phyloP scores from a whole-genome alignment of 2,113 vertebrate genomes.

The Cynopterus brachyotis region DNA sequence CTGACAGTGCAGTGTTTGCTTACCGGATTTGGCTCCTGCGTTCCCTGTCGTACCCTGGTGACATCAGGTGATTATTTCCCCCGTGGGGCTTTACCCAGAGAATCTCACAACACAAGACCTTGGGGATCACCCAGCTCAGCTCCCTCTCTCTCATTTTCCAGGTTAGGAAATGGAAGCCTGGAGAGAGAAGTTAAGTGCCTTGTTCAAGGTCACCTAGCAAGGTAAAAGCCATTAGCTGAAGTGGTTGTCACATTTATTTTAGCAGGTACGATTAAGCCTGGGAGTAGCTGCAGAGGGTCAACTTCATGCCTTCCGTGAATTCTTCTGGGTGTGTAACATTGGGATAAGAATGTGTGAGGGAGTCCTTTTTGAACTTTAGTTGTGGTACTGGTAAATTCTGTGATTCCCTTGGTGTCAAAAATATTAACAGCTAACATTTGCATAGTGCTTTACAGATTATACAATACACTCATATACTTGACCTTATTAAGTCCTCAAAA shows the following conservation, averaged over 20 bases:
- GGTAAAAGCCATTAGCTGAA: background rate
- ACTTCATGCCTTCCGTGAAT: background rate
- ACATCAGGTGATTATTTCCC: background rate
- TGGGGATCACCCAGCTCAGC: conserved; percentile 28
- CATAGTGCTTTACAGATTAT: conserved; percentile 46
- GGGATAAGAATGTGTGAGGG: background rate
- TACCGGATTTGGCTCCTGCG: background rate
- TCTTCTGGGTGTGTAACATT: background rate
- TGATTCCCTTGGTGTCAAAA: conserved; percentile 4
- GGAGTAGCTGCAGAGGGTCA: background rate
- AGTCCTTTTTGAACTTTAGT: conserved; percentile 21
- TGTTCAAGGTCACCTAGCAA: conserved; percentile 58
- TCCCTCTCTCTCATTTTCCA: conserved; percentile 46
- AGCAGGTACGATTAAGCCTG: conserved; percentile 4
- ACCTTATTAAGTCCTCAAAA: background rate
- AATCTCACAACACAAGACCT: conserved; percentile 40
- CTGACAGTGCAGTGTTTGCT: background rate
- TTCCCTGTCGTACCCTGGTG: background rate
- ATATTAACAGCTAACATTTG: conserved; percentile 60
- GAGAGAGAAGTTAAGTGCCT: conserved; percentile 5
- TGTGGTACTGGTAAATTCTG: background rate
- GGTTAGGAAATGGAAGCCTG: conserved; percentile 8
- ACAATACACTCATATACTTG: conserved; percentile 6
- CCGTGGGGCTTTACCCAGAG: background rate
- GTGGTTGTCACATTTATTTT: conserved; percentile 26